Base-by-base conservation (phyloP, 2,888 invertebrate species). In the Plagodis dolabraria region DNA sequence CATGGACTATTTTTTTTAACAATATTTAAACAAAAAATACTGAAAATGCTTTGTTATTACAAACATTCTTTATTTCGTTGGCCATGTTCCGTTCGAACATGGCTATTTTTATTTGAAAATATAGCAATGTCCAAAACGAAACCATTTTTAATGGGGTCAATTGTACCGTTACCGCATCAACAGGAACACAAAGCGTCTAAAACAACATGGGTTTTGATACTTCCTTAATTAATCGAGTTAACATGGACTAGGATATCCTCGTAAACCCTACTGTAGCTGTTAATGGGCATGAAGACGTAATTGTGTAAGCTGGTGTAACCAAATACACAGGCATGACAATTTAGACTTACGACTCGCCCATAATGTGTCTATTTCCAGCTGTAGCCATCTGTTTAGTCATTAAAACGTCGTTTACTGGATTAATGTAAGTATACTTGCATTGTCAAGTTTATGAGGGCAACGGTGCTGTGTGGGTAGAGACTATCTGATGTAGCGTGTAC, bases 381-480 rank as follows among this genome's bases (percentile, higher is more conserved):
- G 35, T 34, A 34, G 61, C 60, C 46, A 73, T 78, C 75, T 70
- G 22, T 22, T 75, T 71, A 70, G 43, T 52, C 70, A 82, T 83
- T 80, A 82, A 74, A 80, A 72, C 63, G 70, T 73, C 75, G 81
- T 82, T 83, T 82, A 68, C 73, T 64, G 76, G 73, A 79, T 77
- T 74, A 82, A 78, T 77, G 79, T 78, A 58, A 22, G 22, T 78
- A 74, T 80, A 79, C 75, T 71, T 60, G 72, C 83, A 86, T 78
- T 85, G 86, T 82, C 85, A 86, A 86, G 86, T 85, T 86, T 86
- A 86, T 86, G 80, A 83, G 80, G 77, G 72, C 81, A 80, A 80
- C 66, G 74, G 76, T 74, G 75, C 54, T 47, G 75, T 63, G 85
- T 85, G 74, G 84, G 85, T 67, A 68, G 70, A 66, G 67, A 70